Base-by-base conservation (phyloP, 2,797 vertebrate species). In the Paratrypauchen microcephalus region DNA sequence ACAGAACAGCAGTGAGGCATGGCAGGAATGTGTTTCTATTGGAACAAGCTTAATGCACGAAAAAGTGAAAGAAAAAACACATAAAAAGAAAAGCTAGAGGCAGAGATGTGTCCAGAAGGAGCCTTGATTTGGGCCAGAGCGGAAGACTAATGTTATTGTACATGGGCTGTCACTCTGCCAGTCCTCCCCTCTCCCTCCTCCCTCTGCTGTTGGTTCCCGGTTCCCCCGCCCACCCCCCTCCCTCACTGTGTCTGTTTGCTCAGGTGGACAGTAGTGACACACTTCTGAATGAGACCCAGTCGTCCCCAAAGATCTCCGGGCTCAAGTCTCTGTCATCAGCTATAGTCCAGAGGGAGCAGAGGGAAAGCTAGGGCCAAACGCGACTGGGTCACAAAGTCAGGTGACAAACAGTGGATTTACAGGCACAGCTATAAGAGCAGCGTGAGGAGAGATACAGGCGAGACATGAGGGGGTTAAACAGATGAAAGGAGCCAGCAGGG, bases 61-160 rank as follows among this genome's bases (percentile, higher is more conserved):
- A 76, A 94, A 93, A 93, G 88, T 89, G 88, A 93, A 91, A 88
- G 88, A 93, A 86, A 93, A 89, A 63, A 62, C 78, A 74, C 39
- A 83, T 59, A 84, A 83, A 73, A 89, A 73, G 78, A 84, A 84
- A 94, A 91, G 90, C 90, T 87, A n/a, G 91, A 94, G 93, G 93
- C 92, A 93, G 83, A 76, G 91, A 83, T 77, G 78, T 83, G 82
- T 89, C 87, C 87, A 89, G 87, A 78, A 89, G 85, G 87, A 88
- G 72, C 1, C 3, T 90, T 90, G 81, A 93, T 92, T 94, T 89
- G 92, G 94, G 93, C 95, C 94, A 87, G 91, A 94, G 89, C 90
- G 92, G 95, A 96, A 97, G 95, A 96, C 96, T 96, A 95, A 97
- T 97, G 96, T 97, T 98, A 96, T 97, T 96, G 94, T 95, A 95